Conservation (phyloP, 2,113 vertebrate genomes). For the Nyctereutes procyonoides region DNA sequence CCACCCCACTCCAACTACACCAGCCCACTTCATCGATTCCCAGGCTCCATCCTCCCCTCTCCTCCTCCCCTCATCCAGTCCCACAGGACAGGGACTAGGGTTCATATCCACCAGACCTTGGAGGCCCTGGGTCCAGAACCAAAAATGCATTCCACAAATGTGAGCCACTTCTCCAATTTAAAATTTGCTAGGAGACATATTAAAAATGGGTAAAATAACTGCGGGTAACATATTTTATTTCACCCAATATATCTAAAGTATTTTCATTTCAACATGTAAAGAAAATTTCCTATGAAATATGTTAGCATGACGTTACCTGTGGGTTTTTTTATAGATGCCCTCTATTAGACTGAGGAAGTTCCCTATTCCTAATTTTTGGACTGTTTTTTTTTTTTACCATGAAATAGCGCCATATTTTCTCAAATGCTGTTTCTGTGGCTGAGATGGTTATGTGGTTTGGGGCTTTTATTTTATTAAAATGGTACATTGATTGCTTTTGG, state of each 20-base stretch:
- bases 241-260: not conserved
- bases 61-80: not conserved
- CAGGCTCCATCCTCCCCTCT: not conserved
- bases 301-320: not conserved
- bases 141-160: not conserved
- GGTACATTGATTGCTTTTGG: not conserved
- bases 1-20: not conserved
- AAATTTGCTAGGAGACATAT: not conserved
- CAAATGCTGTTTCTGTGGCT: not conserved
- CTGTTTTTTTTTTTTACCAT: not conserved
- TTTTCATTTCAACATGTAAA: not conserved
- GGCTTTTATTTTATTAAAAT: not conserved
- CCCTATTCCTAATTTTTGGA: not conserved
- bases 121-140: not conserved
- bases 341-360: not conserved
- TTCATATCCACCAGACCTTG: not conserved
- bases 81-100: not conserved
- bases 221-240: constrained; percentile 1
- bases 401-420: not conserved
- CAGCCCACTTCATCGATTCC: not conserved
- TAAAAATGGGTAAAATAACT: not conserved
- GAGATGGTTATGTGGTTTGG: not conserved
- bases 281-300: not conserved
- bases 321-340: not conserved
- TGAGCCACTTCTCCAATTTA: not conserved